Percentiles rank a stretch among this genome's conserved stretches.
phyloP scores from a whole-genome alignment of 2,888 invertebrate species.

The Mythimna loreyi region DNA sequence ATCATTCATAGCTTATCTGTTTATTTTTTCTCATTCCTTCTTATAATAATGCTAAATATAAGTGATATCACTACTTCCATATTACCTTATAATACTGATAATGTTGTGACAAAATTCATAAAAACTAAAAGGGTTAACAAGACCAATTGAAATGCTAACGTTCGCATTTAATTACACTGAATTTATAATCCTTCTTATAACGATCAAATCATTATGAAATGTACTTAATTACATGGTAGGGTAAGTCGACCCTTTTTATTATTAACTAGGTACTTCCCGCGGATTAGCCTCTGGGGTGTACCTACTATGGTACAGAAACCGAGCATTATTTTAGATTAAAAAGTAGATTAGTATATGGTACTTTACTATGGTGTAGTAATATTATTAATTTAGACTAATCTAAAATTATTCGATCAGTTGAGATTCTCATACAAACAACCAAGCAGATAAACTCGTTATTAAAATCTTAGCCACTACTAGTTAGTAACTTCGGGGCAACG shows the following conservation, averaged over 20 bases:
- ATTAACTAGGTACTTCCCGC: not conserved
- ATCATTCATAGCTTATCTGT: no score
- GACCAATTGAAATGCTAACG: slow-evolving; percentile 32
- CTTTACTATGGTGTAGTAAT: no score
- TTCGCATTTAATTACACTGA: slow-evolving; percentile 40
- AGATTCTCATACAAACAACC: not conserved
- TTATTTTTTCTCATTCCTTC: no score
- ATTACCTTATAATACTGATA: not conserved
- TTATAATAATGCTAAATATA: no score
- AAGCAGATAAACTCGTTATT: no score
- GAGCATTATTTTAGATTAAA: not conserved
- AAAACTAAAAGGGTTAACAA: slow-evolving; percentile 21
- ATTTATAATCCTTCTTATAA: slow-evolving; percentile 40
- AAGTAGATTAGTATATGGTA: not conserved
- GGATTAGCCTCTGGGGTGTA: not conserved
- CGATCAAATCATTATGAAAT: slow-evolving; percentile 41
- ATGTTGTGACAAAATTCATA: slow-evolving; percentile 32
- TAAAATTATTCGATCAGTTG: no score
- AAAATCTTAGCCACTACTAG: no score
- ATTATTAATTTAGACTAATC: no score
- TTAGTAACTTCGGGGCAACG: no score
- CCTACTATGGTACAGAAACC: no score
- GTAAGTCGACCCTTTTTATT: slow-evolving; percentile 5
- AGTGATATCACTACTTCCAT: no score
- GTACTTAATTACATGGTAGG: slow-evolving; percentile 24